phyloP scores from a whole-genome alignment of 1,140 invertebrate genomes.

The Ostrea edulis region DNA sequence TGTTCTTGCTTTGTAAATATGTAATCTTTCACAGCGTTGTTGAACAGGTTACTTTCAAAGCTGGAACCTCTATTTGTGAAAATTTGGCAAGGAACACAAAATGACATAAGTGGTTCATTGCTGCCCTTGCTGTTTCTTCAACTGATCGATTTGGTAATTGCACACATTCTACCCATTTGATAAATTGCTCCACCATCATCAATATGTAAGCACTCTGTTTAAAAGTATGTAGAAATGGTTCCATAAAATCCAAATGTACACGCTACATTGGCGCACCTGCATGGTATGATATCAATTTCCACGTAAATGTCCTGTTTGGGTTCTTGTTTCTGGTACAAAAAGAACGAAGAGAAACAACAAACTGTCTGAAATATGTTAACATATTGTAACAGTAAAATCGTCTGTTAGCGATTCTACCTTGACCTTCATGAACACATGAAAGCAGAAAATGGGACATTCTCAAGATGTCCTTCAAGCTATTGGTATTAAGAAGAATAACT shows the following conservation, averaged over 20 bases:
- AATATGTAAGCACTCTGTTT: constrained; percentile 50
- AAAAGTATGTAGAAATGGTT: constrained; percentile 13
- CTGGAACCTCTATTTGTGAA: too few relatives aligned
- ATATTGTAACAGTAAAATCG: constrained; percentile 42
- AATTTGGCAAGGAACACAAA: too few relatives aligned
- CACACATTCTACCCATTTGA: constrained; percentile 48
- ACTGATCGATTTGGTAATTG: constrained; percentile 40
- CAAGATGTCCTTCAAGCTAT: constrained; percentile 17
- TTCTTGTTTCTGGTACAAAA: constrained; percentile 47
- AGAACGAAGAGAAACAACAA: constrained; percentile 39
- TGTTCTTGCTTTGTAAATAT: too few relatives aligned
- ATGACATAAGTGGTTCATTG: too few relatives aligned
- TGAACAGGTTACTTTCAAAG: too few relatives aligned
- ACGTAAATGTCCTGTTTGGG: neutral
- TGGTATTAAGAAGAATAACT: neutral
- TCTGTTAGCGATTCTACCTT: neutral
- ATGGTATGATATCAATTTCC: neutral
- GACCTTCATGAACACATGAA: constrained; percentile 38
- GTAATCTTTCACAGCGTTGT: too few relatives aligned
- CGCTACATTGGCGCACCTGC: constrained; percentile 46
- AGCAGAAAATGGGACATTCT: neutral
- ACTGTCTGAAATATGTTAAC: neutral
- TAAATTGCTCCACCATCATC: constrained; percentile 53
- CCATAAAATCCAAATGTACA: constrained; percentile 49
- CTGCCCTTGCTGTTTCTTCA: neutral